These are phyloP conservation scores for Lordiphosa mommai DNA, from an alignment of 1,140 invertebrate genomes.

Conservation along the genomic window DNA sequence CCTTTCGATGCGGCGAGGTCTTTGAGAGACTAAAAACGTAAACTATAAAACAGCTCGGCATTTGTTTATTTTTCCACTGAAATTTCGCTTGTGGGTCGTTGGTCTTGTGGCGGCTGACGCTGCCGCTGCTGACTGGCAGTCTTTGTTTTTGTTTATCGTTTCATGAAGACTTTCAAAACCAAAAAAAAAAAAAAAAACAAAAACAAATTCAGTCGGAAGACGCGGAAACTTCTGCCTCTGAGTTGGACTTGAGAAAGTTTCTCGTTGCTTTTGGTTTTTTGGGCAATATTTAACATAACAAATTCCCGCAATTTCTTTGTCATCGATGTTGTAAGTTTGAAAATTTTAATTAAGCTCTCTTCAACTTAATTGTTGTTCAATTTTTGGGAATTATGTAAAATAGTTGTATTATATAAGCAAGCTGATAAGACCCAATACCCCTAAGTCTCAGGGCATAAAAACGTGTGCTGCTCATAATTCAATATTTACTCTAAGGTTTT, in stretches of 20 bases:
- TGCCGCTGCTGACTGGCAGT: slow-evolving; percentile 32
- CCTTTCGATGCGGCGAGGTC: slow-evolving; percentile 36
- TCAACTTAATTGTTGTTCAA: too few relatives aligned
- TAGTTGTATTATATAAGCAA: too few relatives aligned
- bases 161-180: slow-evolving; percentile 49
- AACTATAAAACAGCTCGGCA: slow-evolving; percentile 29
- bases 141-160: slow-evolving; percentile 68
- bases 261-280: slow-evolving; percentile 11
- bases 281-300: slow-evolving; percentile 58
- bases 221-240: slow-evolving; percentile 26
- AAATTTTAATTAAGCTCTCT: slow-evolving; percentile 30
- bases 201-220: slow-evolving; percentile 9
- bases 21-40: slow-evolving; percentile 10
- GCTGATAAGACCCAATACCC: too few relatives aligned
- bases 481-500: too few relatives aligned
- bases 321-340: slow-evolving; percentile 30
- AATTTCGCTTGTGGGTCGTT: slow-evolving; percentile 47
- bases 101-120: slow-evolving; percentile 22
- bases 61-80: slow-evolving; percentile 62
- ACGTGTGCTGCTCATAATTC: too few relatives aligned
- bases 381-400: too few relatives aligned
- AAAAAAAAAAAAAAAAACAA: slow-evolving; percentile 39
- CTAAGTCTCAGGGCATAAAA: too few relatives aligned
- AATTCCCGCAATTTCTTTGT: slow-evolving; percentile 18
- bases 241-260: slow-evolving; percentile 54